Evolutionary conservation across 2,797 vertebrate species (phyloP).

Genomic region (Sparidentex hasta): DNA sequence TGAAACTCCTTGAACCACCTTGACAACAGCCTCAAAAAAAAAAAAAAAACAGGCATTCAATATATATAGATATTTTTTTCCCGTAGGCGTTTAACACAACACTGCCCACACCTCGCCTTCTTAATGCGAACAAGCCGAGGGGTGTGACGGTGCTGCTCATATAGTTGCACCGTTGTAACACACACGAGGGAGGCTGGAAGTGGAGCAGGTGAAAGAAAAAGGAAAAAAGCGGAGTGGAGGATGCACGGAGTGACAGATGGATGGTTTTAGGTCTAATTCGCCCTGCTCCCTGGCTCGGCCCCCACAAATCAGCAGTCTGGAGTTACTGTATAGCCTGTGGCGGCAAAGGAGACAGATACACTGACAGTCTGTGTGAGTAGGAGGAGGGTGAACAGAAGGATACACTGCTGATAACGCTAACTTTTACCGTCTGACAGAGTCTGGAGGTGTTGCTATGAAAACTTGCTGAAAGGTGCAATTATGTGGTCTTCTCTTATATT

Average conservation of each 20-base stretch:
- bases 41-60: slow-evolving; percentile 30
- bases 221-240: slow-evolving; percentile 48
- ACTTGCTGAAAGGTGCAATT: slow-evolving; percentile 20
- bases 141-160: slow-evolving; percentile 16
- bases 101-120: slow-evolving; percentile 27
- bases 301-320: slow-evolving; percentile 39
- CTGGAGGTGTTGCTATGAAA: slow-evolving; percentile 41
- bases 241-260: slow-evolving; percentile 63
- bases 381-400: slow-evolving; percentile 50
- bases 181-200: slow-evolving; percentile 47
- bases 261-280: slow-evolving; percentile 65
- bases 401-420: slow-evolving; percentile 27
- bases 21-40: slow-evolving; percentile 17
- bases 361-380: slow-evolving; percentile 55
- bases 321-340: slow-evolving; percentile 48
- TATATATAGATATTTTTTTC: slow-evolving; percentile 5
- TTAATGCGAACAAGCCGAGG: slow-evolving; percentile 34
- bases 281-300: slow-evolving; percentile 54
- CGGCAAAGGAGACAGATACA: slow-evolving; percentile 53
- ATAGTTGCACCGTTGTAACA: slow-evolving; percentile 27
- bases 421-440: slow-evolving; percentile 28
- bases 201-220: slow-evolving; percentile 66
- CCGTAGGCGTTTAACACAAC: slow-evolving; percentile 26
- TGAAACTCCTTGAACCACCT: slow-evolving; percentile 46
- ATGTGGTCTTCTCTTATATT: neutral